Conservation (phyloP, 2,797 vertebrate species). For the Neopelma chrysocephalum region DNA sequence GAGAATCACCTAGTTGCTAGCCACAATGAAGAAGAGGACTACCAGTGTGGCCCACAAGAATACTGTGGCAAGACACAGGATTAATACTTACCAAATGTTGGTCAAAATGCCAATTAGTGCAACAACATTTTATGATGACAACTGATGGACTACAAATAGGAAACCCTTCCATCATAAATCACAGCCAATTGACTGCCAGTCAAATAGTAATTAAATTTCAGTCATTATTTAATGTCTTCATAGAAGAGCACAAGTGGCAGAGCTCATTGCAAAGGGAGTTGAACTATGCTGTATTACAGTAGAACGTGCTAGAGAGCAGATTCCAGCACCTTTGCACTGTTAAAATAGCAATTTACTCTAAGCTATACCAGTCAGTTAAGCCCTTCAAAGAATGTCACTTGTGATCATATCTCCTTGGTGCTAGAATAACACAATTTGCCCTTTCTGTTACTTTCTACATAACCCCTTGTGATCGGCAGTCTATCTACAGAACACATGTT, state of each 20-base stretch:
- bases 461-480: not conserved
- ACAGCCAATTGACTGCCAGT: not conserved
- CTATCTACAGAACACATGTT: rapidly evolving
- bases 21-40: not conserved
- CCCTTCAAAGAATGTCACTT: not conserved
- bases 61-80: not conserved
- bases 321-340: not conserved
- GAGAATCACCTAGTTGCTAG: not conserved
- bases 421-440: not conserved
- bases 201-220: not conserved
- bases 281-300: not conserved
- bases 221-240: not conserved
- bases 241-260: not conserved
- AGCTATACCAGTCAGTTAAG: not conserved
- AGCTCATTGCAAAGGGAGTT: not conserved
- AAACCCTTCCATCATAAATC: not conserved
- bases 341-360: not conserved
- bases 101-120: not conserved
- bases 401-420: not conserved
- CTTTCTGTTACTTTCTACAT: not conserved
- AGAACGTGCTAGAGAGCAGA: not conserved
- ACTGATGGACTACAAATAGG: not conserved
- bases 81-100: not conserved
- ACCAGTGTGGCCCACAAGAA: not conserved
- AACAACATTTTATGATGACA: not conserved